Conservation (phyloP, 2,888 invertebrate genomes). For the Anodontia alba region DNA sequence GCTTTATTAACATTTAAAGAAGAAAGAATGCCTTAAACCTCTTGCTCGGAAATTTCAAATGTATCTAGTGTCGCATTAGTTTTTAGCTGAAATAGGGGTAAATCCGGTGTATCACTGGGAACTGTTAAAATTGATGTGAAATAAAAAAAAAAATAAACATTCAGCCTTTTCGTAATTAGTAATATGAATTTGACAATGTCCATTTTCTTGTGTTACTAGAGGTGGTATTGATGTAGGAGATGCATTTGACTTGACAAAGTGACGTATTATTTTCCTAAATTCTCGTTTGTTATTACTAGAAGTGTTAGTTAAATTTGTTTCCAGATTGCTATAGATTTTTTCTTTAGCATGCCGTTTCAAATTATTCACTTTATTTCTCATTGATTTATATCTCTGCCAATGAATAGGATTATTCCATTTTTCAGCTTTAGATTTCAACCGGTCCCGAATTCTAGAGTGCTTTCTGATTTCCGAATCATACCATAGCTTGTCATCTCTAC, state of each 20-base stretch:
- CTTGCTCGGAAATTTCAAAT: neutral
- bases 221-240: neutral
- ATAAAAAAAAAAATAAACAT: neutral
- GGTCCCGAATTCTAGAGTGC: too few species aligned
- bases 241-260: neutral
- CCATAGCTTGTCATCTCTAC: neutral
- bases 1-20: neutral
- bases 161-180: neutral
- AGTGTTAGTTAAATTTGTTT: neutral
- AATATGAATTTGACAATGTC: neutral
- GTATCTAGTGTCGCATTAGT: too few species aligned
- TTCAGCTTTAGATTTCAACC: too few species aligned
- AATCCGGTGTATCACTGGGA: neutral
- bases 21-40: neutral
- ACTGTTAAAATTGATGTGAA: neutral
- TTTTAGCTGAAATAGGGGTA: neutral
- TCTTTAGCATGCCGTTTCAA: slow-evolving; percentile 13
- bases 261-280: neutral
- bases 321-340: slow-evolving; percentile 14
- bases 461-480: too few species aligned
- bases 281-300: neutral
- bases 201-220: neutral
- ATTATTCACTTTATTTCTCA: slow-evolving; percentile 17
- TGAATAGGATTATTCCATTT: too few species aligned
- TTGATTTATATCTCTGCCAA: neutral